Evolutionary conservation across 1,140 invertebrate species (phyloP), one percentile per base, ranked within the genome.

Genomic region (Holcopasites calliopsidis): DNA sequence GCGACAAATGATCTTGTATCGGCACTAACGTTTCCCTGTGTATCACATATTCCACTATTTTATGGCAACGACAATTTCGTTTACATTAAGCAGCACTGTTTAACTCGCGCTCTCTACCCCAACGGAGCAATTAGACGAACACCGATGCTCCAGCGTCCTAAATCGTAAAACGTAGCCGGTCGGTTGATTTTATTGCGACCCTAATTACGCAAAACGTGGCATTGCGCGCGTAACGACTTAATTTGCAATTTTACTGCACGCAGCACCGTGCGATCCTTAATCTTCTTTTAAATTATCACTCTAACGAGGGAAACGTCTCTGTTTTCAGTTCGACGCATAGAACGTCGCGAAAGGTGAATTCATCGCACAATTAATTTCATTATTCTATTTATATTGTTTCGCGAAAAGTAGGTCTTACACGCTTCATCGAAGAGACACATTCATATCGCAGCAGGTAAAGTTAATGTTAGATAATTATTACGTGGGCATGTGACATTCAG

Each of bases 401-500:
- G 26, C 21, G 60, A 18, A 6, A 64, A 64, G 60, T 33, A 7
- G n/a, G 28, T 18, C 35, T n/a, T 44, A 7, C 38, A 35, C 47
- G 11, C 7, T 3, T 4, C 2, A 6, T 16, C 10, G 3, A 16
- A 58, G 28, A 44, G n/a, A 61, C 42, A 42, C n/a, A 66, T 66
- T 71, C 54, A 55, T 79, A 62, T 50, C 28, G 38, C 31, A 26
- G 7, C 62, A 50, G 35, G 77, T 76, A 66, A 76, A 40, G 18
- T 69, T 70, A 57, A 55, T 26, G 31, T 65, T 69, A 82, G 76
- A 82, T 70, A 62, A 75, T 82, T 79, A 42, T 82, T 66, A 77
- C 61, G 81, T 83, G 70, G 81, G 80, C 76, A 78, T 18, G 47
- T 50, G 77, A 66, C 76, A 78, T 78, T 78, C 69, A 65, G 58